These are phyloP conservation scores for Sparidentex hasta DNA, from an alignment of 2,797 vertebrate genomes.

Conservation along the genomic window DNA sequence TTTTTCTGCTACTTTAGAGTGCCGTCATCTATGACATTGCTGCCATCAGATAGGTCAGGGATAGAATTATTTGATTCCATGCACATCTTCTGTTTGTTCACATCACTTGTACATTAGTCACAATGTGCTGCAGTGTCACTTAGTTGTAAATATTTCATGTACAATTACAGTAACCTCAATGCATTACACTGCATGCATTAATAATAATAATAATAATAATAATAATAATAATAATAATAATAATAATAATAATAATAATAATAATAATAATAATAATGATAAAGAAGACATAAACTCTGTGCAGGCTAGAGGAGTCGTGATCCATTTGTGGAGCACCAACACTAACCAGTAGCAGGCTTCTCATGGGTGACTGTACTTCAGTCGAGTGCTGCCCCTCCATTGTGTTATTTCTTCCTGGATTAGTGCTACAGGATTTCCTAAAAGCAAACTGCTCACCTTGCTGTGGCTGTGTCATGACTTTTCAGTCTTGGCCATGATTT, in stretches of 20 bases:
- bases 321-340: not conserved
- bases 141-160: not conserved
- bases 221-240: not conserved
- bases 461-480: not conserved
- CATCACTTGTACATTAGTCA: not conserved
- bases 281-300: not conserved
- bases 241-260: too few relatives aligned
- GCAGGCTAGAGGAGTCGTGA: not conserved
- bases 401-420: conserved; percentile 3
- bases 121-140: not conserved
- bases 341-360: not conserved
- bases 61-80: not conserved
- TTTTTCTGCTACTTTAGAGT: not conserved
- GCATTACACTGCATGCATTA: too few relatives aligned
- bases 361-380: not conserved
- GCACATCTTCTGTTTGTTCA: not conserved
- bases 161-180: not conserved
- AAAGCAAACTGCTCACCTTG: not conserved
- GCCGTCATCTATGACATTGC: not conserved
- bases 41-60: not conserved
- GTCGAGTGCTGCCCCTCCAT: not conserved
- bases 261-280: too few relatives aligned
- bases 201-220: too few relatives aligned
- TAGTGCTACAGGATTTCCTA: not conserved
- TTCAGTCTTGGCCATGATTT: not conserved